These are phyloP conservation scores for Hippoglossus hippoglossus DNA, from an alignment of 2,797 vertebrate species.

Conservation along the genomic window DNA sequence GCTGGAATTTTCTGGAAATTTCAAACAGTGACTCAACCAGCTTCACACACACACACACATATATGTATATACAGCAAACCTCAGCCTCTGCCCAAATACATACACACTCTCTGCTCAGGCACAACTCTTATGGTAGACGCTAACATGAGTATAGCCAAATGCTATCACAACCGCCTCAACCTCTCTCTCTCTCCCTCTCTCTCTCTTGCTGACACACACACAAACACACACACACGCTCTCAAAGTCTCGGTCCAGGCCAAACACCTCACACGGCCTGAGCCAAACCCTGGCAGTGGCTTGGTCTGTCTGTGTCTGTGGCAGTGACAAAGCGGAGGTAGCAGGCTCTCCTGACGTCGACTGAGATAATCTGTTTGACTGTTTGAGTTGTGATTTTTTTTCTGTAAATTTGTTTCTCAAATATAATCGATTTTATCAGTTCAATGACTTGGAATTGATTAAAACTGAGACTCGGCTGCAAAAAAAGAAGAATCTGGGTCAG, in stretches of 20 bases:
- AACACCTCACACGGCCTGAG: constrained; percentile 65
- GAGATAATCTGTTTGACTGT: constrained; percentile 20
- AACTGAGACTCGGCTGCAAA: not conserved
- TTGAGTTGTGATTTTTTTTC: constrained; percentile 11
- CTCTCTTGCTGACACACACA: constrained; percentile 11
- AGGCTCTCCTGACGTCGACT: constrained; percentile 25
- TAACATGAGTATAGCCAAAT: constrained; percentile 62
- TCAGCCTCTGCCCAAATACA: constrained; percentile 45
- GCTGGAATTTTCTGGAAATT: constrained; percentile 79
- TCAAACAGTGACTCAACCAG: constrained; percentile 72
- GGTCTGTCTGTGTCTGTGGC: constrained; percentile 65
- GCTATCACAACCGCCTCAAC: constrained; percentile 55
- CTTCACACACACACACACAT: constrained; percentile 3
- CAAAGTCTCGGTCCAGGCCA: constrained; percentile 64
- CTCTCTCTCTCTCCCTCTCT: constrained; percentile 34
- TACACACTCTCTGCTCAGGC: constrained; percentile 30
- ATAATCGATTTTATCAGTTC: not conserved
- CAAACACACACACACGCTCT: constrained; percentile 10
- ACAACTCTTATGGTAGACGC: constrained; percentile 50
- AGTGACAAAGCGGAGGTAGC: constrained; percentile 51
- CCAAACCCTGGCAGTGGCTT: constrained; percentile 72
- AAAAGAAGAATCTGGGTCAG: constrained; percentile 1
- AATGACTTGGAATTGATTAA: not conserved
- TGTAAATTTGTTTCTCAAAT: not conserved
- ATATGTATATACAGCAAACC: constrained; percentile 26